Conservation (phyloP, 2,888 invertebrate genomes). For the Caenorhabditis afra region DNA sequence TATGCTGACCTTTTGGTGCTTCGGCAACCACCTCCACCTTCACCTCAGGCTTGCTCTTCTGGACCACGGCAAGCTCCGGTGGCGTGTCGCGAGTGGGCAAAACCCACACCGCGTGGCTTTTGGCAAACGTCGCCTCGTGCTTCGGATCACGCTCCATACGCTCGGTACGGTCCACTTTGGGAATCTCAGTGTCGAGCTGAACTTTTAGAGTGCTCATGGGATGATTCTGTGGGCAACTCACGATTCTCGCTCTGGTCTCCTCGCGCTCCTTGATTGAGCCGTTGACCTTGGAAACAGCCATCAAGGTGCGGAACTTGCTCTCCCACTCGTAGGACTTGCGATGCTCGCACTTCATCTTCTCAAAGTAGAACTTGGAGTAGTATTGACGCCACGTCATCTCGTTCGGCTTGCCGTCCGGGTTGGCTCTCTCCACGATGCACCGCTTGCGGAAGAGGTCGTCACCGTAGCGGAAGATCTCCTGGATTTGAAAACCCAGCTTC, state of each 20-base stretch:
- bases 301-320: background rate
- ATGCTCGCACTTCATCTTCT: background rate
- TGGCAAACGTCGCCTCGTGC: background rate
- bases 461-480: background rate
- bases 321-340: background rate
- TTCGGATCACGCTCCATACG: background rate
- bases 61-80: too few relatives aligned
- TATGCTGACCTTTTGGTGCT: too few relatives aligned
- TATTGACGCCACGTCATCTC: background rate
- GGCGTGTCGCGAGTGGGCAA: background rate
- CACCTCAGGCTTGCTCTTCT: too few relatives aligned
- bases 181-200: background rate
- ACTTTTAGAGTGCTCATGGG: background rate
- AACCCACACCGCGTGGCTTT: background rate
- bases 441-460: background rate
- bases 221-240: background rate
- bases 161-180: background rate
- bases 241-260: background rate
- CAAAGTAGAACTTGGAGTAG: constrained; percentile 9
- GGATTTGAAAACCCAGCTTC: background rate
- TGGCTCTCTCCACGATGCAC: background rate
- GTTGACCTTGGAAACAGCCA: background rate
- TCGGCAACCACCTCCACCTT: too few relatives aligned
- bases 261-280: background rate
- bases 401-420: background rate